These are phyloP conservation scores for Timema podura DNA, from an alignment of 2,888 invertebrate genomes.

Conservation along the genomic window DNA sequence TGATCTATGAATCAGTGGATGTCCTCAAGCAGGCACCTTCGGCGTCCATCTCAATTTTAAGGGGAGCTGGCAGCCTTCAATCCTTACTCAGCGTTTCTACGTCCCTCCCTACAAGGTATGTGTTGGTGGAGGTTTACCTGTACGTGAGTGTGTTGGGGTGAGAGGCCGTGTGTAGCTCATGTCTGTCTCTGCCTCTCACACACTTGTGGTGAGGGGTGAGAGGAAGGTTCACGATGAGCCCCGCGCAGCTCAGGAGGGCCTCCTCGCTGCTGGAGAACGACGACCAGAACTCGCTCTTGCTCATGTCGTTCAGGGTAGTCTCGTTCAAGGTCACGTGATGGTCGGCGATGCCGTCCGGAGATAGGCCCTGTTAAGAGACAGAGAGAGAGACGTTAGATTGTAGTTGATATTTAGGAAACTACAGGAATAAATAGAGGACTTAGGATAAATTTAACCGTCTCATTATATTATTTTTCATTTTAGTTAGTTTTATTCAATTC, in stretches of 20 bases:
- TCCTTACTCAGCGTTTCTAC: too few species aligned
- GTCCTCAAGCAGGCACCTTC: too few species aligned
- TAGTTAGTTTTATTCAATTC: neutral
- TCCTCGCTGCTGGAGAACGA: constrained; percentile 79
- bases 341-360: constrained; percentile 61
- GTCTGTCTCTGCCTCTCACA: constrained; percentile 42
- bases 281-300: constrained; percentile 75
- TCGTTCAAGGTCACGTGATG: constrained; percentile 61
- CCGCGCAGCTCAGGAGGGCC: constrained; percentile 67
- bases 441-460: too few species aligned
- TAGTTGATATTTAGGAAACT: too few species aligned
- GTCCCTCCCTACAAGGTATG: too few species aligned
- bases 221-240: constrained; percentile 67
- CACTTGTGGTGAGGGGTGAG: constrained; percentile 62
- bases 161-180: constrained; percentile 49
- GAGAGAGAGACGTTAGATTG: neutral
- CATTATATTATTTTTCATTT: neutral
- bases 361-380: constrained; percentile 46
- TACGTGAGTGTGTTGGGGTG: constrained; percentile 62
- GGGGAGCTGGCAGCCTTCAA: too few species aligned
- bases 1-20: too few species aligned
- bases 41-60: too few species aligned
- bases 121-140: constrained; percentile 46
- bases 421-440: too few species aligned
- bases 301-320: constrained; percentile 62